phyloP scores from a whole-genome alignment of 2,888 invertebrate species.

The Leptopilina drosophilae region DNA sequence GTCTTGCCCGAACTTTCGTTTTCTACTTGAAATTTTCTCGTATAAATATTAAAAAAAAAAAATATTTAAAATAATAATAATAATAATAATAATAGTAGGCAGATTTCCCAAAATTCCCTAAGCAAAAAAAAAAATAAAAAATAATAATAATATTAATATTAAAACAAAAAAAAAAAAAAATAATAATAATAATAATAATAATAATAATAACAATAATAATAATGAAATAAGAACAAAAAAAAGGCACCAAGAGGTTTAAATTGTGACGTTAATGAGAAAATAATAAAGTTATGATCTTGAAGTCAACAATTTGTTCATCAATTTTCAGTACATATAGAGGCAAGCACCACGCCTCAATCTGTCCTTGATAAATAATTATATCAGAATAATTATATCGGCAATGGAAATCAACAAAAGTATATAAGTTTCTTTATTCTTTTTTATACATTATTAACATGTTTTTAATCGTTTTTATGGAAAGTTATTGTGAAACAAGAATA shows the following conservation, averaged over 20 bases:
- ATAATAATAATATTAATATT: neutral
- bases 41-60: neutral
- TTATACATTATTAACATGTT: neutral
- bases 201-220: neutral
- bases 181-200: neutral
- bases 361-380: conserved; percentile 37
- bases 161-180: neutral
- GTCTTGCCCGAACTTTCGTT: neutral
- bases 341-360: conserved; percentile 29
- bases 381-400: conserved; percentile 20
- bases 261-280: conserved; percentile 1
- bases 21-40: neutral
- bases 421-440: too few species aligned
- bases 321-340: neutral
- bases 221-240: neutral
- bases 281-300: conserved; percentile 21
- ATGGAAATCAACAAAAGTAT: neutral
- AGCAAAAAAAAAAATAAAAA: neutral
- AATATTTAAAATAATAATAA: neutral
- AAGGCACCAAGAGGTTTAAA: neutral
- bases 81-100: neutral
- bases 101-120: too few species aligned
- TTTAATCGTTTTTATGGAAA: neutral
- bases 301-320: conserved; percentile 2
- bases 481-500: neutral